These are phyloP conservation scores for Nasonovia ribisnigri DNA, from an alignment of 2,888 invertebrate genomes.

Conservation along the genomic window DNA sequence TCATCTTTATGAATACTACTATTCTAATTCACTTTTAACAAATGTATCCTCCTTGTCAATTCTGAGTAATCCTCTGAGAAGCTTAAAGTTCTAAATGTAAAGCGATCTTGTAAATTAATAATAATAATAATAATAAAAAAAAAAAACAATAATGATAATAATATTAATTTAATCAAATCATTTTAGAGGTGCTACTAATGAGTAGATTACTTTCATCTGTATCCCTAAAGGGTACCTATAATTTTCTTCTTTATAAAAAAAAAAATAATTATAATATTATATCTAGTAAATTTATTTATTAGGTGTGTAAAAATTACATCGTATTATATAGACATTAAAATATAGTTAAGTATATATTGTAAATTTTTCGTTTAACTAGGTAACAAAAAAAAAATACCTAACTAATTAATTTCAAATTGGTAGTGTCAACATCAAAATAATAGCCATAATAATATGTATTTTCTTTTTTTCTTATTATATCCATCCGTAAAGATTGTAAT, in stretches of 20 bases:
- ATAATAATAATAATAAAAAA: neutral
- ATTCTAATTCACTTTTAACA: neutral
- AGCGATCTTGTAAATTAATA: neutral
- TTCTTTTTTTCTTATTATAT: neutral
- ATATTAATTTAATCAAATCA: neutral
- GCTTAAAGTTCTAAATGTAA: neutral
- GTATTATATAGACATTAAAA: too few species aligned
- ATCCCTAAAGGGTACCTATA: neutral
- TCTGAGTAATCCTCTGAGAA: neutral
- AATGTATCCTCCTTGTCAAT: neutral
- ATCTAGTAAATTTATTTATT: neutral
- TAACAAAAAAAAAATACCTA: neutral
- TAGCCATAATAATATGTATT: too few species aligned
- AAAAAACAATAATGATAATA: neutral
- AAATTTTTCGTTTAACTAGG: neutral
- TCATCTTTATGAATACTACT: neutral
- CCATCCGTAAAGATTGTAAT: neutral
- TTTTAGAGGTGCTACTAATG: neutral
- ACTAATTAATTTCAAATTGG: neutral
- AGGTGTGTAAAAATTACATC: neutral
- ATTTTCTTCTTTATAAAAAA: neutral
- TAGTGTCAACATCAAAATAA: neutral
- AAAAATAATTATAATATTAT: neutral
- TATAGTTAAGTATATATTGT: neutral
- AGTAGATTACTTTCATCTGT: neutral